Conservation (phyloP, 2,797 vertebrate species). For the Spinibarbus caldwelli region DNA sequence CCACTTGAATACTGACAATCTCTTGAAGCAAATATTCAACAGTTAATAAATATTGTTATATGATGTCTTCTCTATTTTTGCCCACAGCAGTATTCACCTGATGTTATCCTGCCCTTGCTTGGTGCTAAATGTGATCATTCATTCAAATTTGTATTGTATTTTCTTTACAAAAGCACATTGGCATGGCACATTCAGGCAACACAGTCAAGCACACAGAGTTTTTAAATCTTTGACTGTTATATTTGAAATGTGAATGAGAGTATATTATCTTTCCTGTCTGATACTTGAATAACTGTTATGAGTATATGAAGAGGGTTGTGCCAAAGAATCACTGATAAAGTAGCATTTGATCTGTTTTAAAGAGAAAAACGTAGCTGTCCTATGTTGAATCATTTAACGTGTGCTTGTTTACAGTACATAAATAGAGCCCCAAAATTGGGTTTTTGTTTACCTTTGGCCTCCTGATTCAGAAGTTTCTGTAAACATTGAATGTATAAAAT, state of each 20-base stretch:
- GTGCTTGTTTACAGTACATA: not conserved
- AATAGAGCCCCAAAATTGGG: not conserved
- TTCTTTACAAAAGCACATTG: conserved; percentile 27
- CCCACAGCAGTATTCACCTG: not conserved
- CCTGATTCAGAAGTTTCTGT: not conserved
- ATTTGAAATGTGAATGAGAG: not conserved
- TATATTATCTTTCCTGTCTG: not conserved
- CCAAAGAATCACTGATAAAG: not conserved
- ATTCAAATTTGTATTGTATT: conserved; percentile 1
- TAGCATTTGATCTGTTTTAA: not conserved
- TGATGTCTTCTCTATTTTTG: not conserved
- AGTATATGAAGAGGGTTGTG: not conserved
- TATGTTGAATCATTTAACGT: not conserved
- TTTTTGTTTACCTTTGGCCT: not conserved
- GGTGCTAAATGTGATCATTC: not conserved
- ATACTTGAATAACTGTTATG: not conserved
- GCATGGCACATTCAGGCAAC: conserved; percentile 14
- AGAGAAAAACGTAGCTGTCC: not conserved
- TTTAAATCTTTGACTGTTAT: not conserved
- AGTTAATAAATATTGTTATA: conserved; percentile 20
- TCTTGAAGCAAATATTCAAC: conserved; percentile 47
- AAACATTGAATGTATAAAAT: not conserved
- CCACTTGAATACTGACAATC: conserved; percentile 46
- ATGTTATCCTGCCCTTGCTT: not conserved
- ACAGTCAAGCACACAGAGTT: conserved; percentile 14